Evolutionary conservation across 2,797 vertebrate species (phyloP), one percentile per base, ranked within the genome.

Genomic region (Typhlichthys subterraneus): DNA sequence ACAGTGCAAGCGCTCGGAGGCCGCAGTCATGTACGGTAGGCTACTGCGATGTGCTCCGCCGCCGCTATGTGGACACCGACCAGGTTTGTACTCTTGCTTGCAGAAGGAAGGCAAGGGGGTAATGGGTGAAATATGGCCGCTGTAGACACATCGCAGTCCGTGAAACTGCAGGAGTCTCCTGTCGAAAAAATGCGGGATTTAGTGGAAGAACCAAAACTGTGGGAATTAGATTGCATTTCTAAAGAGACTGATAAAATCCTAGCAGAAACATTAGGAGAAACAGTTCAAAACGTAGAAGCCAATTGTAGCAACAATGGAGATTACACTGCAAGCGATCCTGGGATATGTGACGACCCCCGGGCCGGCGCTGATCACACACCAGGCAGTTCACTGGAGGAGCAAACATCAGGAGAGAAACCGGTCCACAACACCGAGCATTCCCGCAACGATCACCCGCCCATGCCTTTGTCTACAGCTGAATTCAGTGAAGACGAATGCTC

Each of bases 91-190:
- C 6, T 17, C 45, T 46, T 61, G 33, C 49, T 46, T 61, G 45
- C 50, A 63, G 61, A 46, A 47, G 4, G 15, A 23, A 85, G 83
- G 72, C 79, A 69, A 73, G 82, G 83, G 85, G 85, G 76, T 88
- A 73, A 87, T 88, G 85, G 86, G 87, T 78, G 85, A 87, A 93
- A 93, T 80, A 94, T 94, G 93, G 91, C 92, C 72, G 87, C 87
- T 77, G 85, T 86, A 81, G 80, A 87, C 81, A 83, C 88, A 64
- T 63, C 85, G 63, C 88, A 89, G 69, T 81, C 82, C 77, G 83
- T 85, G 1, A 73, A 77, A 70, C 75, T 63, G 70, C 82, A 63
- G 66, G 75, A 87, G 66, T 72, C 72, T 70, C 69, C 72, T 12
- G 55, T 64, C 63, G 79, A 80, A 72, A 73, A 87, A 64, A 77